Base-by-base conservation (phyloP, 1,140 invertebrate species). In the Ylistrum balloti region DNA sequence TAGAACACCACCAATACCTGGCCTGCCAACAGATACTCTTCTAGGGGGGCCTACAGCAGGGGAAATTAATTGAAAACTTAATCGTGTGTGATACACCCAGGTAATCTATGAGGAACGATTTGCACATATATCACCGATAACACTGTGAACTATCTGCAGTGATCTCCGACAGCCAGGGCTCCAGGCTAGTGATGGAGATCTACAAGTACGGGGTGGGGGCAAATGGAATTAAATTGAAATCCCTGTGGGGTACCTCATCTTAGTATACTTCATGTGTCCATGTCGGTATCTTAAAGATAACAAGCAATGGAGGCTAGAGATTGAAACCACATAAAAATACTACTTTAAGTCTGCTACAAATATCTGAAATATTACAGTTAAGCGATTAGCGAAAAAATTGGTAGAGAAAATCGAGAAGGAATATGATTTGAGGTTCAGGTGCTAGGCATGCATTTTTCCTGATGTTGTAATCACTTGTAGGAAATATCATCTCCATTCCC, bases 211-310 rank as follows among this genome's bases (percentile, higher is more conserved):
- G 0, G 22, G 20, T 7, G 22, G 56, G 56, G 17, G 56, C 56
- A 74, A 74, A 74, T 74, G 56, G 56, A 74, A 74, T 74, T 74
- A 74, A 74, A 74, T 74, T 74, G 56, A 74, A 74, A 74, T 74
- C 56, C 56, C 56, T 74, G n/a, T 74, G 56, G 56, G 56, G 56
- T 74, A 74, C 56, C 56, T 74, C 56, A n/a, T 74, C 56, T 74
- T n/a, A 74, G 56, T 74, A 74, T 74, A 74, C 56, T 74, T 74
- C 56, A 74, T 74, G 56, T 74, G 56, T 74, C 56, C 56, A 74
- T 74, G 56, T 74, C 56, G 11, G 56, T 74, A 74, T 74, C 56
- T 74, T 74, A 28, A 9, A 74, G 56, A 74, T 74, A 74, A 74
- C 56, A 74, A 11, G 56, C 56, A 74, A 28, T 74, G n/a, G 56